Conservation (phyloP, 2,113 vertebrate species). For the Zosterops hypoxanthus region DNA sequence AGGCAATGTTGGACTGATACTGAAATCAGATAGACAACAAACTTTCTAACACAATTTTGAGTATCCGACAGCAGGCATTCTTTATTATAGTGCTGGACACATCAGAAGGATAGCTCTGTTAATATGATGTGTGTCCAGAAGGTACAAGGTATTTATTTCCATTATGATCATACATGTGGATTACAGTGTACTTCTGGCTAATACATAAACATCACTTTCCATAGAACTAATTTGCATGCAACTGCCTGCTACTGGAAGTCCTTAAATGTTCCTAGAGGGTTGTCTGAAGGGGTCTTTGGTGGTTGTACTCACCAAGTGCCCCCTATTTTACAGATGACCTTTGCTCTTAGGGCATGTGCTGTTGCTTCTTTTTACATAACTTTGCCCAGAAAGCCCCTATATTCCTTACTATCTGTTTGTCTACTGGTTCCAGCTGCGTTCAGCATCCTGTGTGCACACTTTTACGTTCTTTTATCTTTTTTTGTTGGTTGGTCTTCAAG, state of each 20-base stretch:
- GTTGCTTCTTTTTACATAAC: not conserved
- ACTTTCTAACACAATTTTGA: not conserved
- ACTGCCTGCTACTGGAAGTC: not conserved
- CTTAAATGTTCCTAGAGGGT: not conserved
- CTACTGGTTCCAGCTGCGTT: not conserved
- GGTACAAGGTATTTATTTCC: not conserved
- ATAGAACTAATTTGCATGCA: not conserved
- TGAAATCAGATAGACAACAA: not conserved
- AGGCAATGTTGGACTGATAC: not conserved
- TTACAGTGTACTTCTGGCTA: not conserved
- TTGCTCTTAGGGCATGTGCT: fast-evolving
- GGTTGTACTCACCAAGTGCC: not conserved
- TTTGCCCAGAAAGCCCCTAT: not conserved
- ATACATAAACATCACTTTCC: not conserved
- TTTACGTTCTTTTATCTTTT: not conserved
- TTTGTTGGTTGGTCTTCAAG: not conserved
- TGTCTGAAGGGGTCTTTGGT: not conserved
- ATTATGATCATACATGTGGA: too few relatives aligned
- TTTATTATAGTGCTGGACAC: not conserved
- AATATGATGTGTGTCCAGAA: not conserved
- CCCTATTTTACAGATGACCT: not conserved
- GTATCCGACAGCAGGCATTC: not conserved
- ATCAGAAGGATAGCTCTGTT: not conserved
- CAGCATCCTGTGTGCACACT: not conserved
- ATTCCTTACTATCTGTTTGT: not conserved